Evolutionary conservation across 2,888 invertebrate species (phyloP), one percentile per base, ranked within the genome.

Genomic region (Platycnemis pennipes): DNA sequence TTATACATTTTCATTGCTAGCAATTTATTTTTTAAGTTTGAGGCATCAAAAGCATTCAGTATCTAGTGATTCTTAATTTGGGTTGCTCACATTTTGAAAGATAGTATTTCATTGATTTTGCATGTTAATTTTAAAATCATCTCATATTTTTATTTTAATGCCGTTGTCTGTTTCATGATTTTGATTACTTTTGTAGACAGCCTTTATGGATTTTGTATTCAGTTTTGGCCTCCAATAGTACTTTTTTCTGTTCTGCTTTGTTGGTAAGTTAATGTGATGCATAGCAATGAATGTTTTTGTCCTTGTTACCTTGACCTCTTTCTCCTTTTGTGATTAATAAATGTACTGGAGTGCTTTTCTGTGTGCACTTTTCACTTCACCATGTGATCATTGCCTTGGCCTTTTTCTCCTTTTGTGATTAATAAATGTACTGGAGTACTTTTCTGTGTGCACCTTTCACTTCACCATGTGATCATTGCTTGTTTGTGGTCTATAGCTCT

Each of bases 261-360:
- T 69, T 77, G 77, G 77, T 77, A 77, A 77, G 77, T 77, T 77
- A 77, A 77, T 77, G 77, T 77, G 77, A 77, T 77, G 77, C 77
- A 77, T 77, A 77, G 77, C 77, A 77, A 26, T 77, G 77, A 77
- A 37, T 77, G 37, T 31, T 77, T 11, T 77, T 13, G 16, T 77
- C 37, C 5, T 77, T 77, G 31, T 37, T 31, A 16, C 37, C 77
- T 77, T 77, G 31, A 37, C 13, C 37, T 77, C 37, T 77, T 77
- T 26, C 37, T 77, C 37, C 77, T 37, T 19, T 37, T 77, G 77
- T 77, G 37, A 13, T 26, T 77, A 13, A 77, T 77, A 3, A 77
- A 0, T 77, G 77, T 77, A 2, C 31, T 26, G 11, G 37, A 37
- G n/a, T 77, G 31, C 37, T 37, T 37, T 77, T 31, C 13, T 77